phyloP scores from a whole-genome alignment of 2,888 invertebrate species.

The Apodemia mormo region DNA sequence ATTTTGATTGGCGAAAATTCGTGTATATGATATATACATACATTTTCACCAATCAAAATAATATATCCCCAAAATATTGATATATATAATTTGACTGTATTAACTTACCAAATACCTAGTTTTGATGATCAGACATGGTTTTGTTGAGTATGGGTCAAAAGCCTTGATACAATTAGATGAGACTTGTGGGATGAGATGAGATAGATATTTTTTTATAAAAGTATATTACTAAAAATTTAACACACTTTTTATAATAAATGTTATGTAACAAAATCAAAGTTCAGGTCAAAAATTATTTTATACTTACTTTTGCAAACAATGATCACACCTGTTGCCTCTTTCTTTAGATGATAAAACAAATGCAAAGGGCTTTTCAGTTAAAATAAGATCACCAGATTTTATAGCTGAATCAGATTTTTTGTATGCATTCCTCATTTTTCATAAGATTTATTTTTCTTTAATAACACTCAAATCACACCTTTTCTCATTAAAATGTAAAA shows the following conservation, averaged over 20 bases:
- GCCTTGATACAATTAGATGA: no score
- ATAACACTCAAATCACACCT: slow-evolving; percentile 28
- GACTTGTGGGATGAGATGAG: no score
- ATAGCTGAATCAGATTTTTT: slow-evolving; percentile 64
- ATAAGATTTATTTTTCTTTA: slow-evolving; percentile 32
- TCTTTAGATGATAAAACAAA: slow-evolving; percentile 87
- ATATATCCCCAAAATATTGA: no score
- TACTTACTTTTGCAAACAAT: slow-evolving; percentile 87
- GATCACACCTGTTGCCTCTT: slow-evolving; percentile 87
- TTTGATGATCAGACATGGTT: no score
- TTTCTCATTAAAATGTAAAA: slow-evolving; percentile 22
- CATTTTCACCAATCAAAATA: no score
- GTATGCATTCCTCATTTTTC: slow-evolving; percentile 69
- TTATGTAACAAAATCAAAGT: neutral
- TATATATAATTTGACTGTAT: no score
- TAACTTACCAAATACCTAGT: no score
- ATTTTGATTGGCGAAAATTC: no score
- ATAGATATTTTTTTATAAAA: no score
- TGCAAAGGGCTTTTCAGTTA: slow-evolving; percentile 88
- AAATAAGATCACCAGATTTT: slow-evolving; percentile 85
- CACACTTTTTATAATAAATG: neutral
- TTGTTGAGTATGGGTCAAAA: no score
- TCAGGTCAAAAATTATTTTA: neutral
- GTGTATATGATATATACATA: no score
- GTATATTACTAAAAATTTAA: no score